Conservation (phyloP, 2,113 vertebrate species). For the Pelecanus crispus region DNA sequence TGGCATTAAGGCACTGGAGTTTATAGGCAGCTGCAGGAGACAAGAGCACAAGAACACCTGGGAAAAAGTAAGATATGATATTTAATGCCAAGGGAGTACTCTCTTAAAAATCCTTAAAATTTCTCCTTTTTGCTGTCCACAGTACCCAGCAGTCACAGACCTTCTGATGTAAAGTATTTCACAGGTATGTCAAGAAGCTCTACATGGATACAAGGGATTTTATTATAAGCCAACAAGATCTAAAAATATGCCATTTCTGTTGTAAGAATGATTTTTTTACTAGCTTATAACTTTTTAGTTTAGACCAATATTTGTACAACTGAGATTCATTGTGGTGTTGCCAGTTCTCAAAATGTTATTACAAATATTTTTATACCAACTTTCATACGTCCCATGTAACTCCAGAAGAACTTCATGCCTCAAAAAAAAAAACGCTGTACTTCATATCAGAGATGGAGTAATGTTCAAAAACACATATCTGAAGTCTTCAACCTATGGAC, state of each 20-base stretch:
- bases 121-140: neutral
- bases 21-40: constrained; percentile 40
- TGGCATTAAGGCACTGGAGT: neutral
- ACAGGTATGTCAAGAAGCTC: neutral
- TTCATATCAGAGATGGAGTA: neutral
- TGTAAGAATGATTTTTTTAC: neutral
- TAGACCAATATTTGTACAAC: neutral
- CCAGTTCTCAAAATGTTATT: neutral
- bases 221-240: neutral
- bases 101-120: neutral
- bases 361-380: neutral
- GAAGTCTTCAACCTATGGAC: neutral
- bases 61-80: neutral
- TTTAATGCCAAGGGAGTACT: constrained; percentile 21
- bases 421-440: neutral
- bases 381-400: neutral
- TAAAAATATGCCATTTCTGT: neutral
- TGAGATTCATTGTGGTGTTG: neutral
- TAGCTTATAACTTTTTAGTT: neutral
- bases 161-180: neutral
- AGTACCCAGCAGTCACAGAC: neutral
- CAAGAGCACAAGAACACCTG: neutral
- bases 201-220: neutral
- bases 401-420: neutral
- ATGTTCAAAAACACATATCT: neutral